Conservation (phyloP, 2,113 vertebrate genomes). For the Malurus melanocephalus region DNA sequence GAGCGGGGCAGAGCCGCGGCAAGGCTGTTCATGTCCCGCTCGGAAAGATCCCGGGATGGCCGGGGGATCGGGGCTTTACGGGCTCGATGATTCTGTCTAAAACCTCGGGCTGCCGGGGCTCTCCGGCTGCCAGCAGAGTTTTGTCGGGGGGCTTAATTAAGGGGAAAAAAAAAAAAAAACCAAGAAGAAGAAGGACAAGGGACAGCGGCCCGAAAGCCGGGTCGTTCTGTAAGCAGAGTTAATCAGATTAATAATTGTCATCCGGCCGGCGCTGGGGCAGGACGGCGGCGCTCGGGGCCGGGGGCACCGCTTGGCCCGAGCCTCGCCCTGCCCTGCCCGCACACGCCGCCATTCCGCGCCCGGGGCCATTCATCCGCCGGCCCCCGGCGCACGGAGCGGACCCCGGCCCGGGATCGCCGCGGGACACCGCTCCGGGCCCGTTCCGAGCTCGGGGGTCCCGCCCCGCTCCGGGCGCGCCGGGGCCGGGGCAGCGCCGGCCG, state of each 20-base stretch:
- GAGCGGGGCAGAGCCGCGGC: background rate
- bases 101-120: background rate
- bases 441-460: background rate
- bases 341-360: slow-evolving; percentile 33
- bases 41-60: accelerated
- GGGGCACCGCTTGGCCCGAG: background rate
- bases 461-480: background rate
- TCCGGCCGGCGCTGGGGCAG: background rate
- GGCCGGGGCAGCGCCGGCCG: background rate
- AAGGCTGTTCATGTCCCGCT: background rate
- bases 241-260: slow-evolving; percentile 22
- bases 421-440: background rate
- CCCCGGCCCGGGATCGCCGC: background rate
- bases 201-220: background rate
- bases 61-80: background rate
- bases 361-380: slow-evolving; percentile 17
- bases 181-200: too few relatives aligned
- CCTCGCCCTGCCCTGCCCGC: background rate
- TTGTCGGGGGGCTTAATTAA: background rate
- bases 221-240: background rate
- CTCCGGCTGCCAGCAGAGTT: background rate
- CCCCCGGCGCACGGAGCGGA: background rate
- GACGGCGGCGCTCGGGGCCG: background rate
- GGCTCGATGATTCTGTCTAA: background rate
- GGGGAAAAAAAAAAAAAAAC: background rate